Evolutionary conservation across 2,113 vertebrate species (phyloP).

Genomic region (Edolisoma coerulescens): DNA sequence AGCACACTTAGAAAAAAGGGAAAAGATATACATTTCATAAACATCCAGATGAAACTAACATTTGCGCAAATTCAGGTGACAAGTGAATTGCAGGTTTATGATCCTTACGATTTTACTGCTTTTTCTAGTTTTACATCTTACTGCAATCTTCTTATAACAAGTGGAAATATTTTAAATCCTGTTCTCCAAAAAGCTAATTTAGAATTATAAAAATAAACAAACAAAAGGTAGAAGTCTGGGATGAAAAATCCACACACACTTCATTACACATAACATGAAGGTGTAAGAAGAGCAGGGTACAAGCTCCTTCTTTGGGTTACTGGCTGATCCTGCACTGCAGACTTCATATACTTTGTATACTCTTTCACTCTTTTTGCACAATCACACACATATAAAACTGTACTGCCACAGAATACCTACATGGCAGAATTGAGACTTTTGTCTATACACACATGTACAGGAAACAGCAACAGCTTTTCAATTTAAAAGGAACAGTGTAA

Average conservation of each 20-base stretch:
- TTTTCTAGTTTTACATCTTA: background rate
- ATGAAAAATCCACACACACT: background rate
- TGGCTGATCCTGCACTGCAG: background rate
- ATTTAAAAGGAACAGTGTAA: background rate
- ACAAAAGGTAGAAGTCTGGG: background rate
- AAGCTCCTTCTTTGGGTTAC: background rate
- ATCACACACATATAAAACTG: background rate
- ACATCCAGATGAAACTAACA: background rate
- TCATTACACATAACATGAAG: background rate
- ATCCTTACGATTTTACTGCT: background rate
- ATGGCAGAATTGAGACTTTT: background rate
- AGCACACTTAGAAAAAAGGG: background rate
- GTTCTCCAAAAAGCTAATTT: background rate
- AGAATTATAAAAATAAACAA: background rate
- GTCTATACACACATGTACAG: background rate
- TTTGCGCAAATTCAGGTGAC: background rate
- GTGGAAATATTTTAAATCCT: background rate
- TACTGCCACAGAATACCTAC: background rate
- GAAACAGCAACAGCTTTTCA: background rate
- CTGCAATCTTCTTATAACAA: background rate
- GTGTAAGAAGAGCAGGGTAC: accelerated
- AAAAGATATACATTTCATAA: background rate
- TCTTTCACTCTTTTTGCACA: background rate
- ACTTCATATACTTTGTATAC: background rate
- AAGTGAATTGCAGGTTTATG: background rate